Evolutionary conservation across 2,797 vertebrate species (phyloP), one percentile per base, ranked within the genome.

Genomic region (Schizopygopsis pylzovi): DNA sequence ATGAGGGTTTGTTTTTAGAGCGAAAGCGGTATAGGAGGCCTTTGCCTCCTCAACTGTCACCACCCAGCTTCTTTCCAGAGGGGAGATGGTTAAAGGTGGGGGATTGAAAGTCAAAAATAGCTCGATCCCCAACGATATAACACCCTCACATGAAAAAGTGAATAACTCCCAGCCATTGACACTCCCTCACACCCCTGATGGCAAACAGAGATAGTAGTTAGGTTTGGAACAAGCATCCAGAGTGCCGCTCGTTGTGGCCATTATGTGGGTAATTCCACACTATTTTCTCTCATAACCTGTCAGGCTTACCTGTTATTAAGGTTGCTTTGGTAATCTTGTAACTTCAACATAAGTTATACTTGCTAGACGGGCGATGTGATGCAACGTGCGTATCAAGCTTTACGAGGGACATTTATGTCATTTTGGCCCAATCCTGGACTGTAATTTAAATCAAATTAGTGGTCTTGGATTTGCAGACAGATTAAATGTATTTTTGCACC

Each of bases 361-460:
- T 56, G 13, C 84, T 79, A 87, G 39, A 73, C 28, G 61, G 71
- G 28, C 16, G 82, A 47, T 45, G 52, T 54, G 76, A 83, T 83
- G 91, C 92, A 88, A 91, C 93, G 81, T 86, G 88, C 90, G 88
- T 87, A 92, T 89, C 85, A 89, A 88, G 81, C 89, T 93, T 93
- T 91, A 93, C 87, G 76, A 86, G 89, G 90, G 90, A 92, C 90
- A 87, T 90, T 87, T 79, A 87, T 90, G 90, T 91, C 86, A 90
- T 93, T 92, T 91, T 90, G 87, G 87, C 90, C 88, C 65, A 78
- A 87, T 90, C 89, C 1, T 88, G 91, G 89, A 92, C 92, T 94
- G 90, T 94, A 94, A 94, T 95, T 94, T 93, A 89, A 90, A 91
- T 65, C 88, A 92, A 95, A 94, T 93, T 90, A 93, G 91, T 43